Percentiles rank a stretch among this genome's conserved stretches.
Evolutionary conservation across 2,888 invertebrate species (phyloP).

Genomic region (Mythimna albipuncta): DNA sequence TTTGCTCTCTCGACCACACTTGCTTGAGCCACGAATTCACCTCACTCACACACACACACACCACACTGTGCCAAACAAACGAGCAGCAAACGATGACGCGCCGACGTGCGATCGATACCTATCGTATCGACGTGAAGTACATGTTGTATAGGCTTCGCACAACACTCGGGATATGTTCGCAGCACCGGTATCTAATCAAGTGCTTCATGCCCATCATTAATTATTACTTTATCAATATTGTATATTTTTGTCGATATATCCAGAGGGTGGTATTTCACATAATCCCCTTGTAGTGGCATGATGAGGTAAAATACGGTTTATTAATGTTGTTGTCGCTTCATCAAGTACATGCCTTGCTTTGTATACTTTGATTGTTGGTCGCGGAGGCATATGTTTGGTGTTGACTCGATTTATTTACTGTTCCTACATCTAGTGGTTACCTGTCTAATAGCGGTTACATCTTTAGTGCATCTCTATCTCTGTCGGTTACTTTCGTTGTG

Average conservation of each 20-base stretch:
- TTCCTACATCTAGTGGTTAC: constrained; percentile 73
- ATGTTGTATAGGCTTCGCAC: constrained; percentile 54
- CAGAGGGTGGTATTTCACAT: constrained; percentile 87
- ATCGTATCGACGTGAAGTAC: constrained; percentile 29
- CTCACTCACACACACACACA: constrained; percentile 49
- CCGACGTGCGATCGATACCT: constrained; percentile 47
- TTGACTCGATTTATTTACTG: constrained; percentile 65
- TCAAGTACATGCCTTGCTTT: constrained; percentile 71
- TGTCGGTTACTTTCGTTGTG: constrained; percentile 83
- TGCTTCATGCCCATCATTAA: constrained; percentile 50
- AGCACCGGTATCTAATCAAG: constrained; percentile 60
- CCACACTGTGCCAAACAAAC: constrained; percentile 67
- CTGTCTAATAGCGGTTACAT: constrained; percentile 80
- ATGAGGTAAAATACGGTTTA: constrained; percentile 75
- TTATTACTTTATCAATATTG: constrained; percentile 41
- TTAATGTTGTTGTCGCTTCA: constrained; percentile 71
- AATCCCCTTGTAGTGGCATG: constrained; percentile 87
- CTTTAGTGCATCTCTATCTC: constrained; percentile 84
- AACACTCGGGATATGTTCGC: constrained; percentile 57
- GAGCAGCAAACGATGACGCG: constrained; percentile 81
- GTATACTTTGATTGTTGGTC: constrained; percentile 33
- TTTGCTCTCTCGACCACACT: constrained; percentile 50
- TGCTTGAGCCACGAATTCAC: constrained; percentile 30
- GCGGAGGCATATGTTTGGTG: constrained; percentile 68
- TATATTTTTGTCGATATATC: constrained; percentile 61